Base-by-base conservation (phyloP, 2,113 vertebrate species). In the Apteryx mantelli region DNA sequence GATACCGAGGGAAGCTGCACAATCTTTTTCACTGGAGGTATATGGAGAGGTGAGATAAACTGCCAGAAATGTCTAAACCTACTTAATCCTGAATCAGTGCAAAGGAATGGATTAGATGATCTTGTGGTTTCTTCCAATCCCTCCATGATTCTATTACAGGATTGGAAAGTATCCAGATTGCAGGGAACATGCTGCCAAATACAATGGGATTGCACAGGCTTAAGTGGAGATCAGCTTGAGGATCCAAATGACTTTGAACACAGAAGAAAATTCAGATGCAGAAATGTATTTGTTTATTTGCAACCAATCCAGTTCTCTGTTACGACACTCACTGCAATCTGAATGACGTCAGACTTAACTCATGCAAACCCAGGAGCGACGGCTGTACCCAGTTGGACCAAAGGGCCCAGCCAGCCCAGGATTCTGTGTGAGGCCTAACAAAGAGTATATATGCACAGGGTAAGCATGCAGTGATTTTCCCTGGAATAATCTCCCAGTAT, bases 31-130 rank as follows among this genome's bases (percentile, higher is more conserved):
- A 79, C 56, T 56, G 28, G 9, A 86, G 58, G 21, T 40, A 34
- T 3, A 82, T 5, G 32, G 52, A 85, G 38, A 91, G 50, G 89
- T 32, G 42, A 92, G 61, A 87, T 8, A 73, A 88, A 87, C 70
- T 79, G 73, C 48, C 56, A 61, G 52, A 60, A 88, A 85, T 34
- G 9, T 73, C 91, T 79, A 34, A 76, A 71, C 36, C 84, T 82
- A 71, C 61, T 92, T 68, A 71, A 91, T n/a, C 74, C 64, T 82
- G 65, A 92, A 78, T 85, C 91, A 94, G 52, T 76, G 22, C 30
- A 79, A 82, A 91, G 84, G 78, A 94, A 87, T 44, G 48, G 84
- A 76, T 95, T 73, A 87, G 77, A 77, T 69, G 94, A 95, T 56
- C 74, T 71, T 0, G 19, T 78, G 83, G 32, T 92, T 94, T 84